Conservation (phyloP, 2,888 invertebrate genomes). For the Epistrophella euchroma region DNA sequence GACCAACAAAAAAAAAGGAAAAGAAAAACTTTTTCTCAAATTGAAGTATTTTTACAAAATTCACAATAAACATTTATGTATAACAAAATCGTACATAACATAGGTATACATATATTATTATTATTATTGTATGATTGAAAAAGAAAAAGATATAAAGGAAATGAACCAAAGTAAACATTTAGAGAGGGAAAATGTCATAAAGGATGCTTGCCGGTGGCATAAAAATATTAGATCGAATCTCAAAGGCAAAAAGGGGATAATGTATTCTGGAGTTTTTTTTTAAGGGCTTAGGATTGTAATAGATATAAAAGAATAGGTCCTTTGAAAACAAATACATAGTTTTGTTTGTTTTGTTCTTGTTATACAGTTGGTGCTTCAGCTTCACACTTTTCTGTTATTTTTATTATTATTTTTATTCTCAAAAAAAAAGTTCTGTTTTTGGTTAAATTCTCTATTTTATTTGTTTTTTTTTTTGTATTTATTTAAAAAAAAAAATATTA, state of each 20-base stretch:
- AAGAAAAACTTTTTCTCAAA: constrained; percentile 11
- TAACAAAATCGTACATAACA: too few species aligned
- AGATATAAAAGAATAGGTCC: constrained; percentile 23
- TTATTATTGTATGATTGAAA: constrained; percentile 16
- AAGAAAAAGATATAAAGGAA: constrained; percentile 5
- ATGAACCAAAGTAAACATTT: constrained; percentile 55
- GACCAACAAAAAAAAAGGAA: not conserved
- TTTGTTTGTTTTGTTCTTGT: not conserved
- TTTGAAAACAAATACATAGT: constrained; percentile 7
- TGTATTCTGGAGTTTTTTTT: constrained; percentile 36
- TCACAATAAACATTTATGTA: constrained; percentile 30
- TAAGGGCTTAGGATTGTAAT: constrained; percentile 9
- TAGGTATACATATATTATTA: not conserved
- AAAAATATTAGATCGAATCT: constrained; percentile 31
- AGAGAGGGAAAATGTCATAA: constrained; percentile 26
- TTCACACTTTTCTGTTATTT: constrained; percentile 11
- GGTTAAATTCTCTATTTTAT: not conserved
- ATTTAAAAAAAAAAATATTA: not conserved
- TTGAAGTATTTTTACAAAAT: constrained; percentile 28
- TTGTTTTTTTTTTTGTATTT: not conserved
- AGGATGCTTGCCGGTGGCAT: constrained; percentile 36
- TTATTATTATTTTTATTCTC: not conserved
- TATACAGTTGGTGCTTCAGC: not conserved
- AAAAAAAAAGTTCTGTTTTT: not conserved
- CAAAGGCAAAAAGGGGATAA: constrained; percentile 37